phyloP scores from a whole-genome alignment of 2,888 invertebrate genomes.

The Agrotis segetum region DNA sequence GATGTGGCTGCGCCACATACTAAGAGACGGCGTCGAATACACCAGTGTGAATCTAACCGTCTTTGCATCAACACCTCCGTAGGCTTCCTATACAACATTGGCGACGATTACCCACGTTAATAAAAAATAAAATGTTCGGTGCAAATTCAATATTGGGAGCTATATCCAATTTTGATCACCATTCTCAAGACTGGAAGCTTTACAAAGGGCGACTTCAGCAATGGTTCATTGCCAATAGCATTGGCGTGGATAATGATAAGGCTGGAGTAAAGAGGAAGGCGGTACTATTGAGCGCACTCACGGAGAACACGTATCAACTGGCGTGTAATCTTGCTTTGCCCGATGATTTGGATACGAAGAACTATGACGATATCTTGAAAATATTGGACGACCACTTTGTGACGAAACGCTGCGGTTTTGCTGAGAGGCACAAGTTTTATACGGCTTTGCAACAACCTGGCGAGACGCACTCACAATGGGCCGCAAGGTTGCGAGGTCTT shows the following conservation, averaged over 20 bases:
- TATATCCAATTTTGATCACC: slow-evolving; percentile 11
- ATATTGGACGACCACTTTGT: background rate
- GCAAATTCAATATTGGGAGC: background rate
- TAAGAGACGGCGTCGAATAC: too few species aligned
- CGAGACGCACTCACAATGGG: too few species aligned
- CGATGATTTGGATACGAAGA: background rate
- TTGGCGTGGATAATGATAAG: slow-evolving; percentile 1
- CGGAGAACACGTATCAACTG: slow-evolving; percentile 3
- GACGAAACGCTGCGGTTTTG: background rate
- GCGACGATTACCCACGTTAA: slow-evolving; percentile 2
- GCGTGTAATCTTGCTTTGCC: slow-evolving; percentile 3
- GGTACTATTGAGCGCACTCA: slow-evolving; percentile 7
- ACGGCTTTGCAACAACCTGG: too few species aligned
- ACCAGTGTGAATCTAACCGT: too few species aligned
- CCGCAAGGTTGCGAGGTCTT: too few species aligned
- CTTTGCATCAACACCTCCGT: too few species aligned
- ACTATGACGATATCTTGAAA: background rate
- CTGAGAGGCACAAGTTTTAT: too few species aligned
- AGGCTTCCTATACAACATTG: background rate
- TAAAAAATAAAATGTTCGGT: background rate
- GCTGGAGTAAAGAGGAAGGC: background rate
- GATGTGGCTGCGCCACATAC: too few species aligned
- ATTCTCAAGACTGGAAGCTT: slow-evolving; percentile 4
- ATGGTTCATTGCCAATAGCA: slow-evolving; percentile 16
- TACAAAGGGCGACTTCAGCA: slow-evolving; percentile 7